These are phyloP conservation scores for Nephila pilipes DNA, from an alignment of 1,140 invertebrate genomes.

Conservation along the genomic window DNA sequence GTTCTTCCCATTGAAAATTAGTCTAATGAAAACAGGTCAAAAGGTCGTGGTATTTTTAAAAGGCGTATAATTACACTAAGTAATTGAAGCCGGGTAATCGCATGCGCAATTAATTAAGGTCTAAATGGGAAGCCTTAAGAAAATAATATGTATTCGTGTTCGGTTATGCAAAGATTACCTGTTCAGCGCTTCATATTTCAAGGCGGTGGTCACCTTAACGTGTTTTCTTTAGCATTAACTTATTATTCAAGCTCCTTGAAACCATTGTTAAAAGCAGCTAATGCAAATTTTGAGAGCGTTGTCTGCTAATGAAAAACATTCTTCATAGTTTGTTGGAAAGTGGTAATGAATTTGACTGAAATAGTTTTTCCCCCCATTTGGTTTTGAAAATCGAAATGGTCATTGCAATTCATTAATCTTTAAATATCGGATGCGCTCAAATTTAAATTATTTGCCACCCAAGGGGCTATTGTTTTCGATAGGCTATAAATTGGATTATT, in stretches of 20 bases:
- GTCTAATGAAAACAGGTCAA: not conserved
- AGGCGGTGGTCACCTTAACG: not conserved
- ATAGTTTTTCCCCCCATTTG: too few species aligned
- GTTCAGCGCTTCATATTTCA: not conserved
- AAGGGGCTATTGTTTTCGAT: too few species aligned
- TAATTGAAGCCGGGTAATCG: not conserved
- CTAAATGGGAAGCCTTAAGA: not conserved
- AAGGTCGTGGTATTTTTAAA: not conserved
- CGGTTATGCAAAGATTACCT: not conserved
- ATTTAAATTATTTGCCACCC: too few species aligned
- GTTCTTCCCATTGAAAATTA: not conserved
- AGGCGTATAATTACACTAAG: constrained; percentile 6
- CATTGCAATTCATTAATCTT: too few species aligned
- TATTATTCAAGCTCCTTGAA: not conserved
- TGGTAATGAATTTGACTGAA: too few species aligned
- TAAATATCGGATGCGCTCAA: too few species aligned
- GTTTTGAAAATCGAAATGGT: too few species aligned
- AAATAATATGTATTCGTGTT: not conserved
- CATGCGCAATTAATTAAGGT: not conserved
- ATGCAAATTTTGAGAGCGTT: not conserved
- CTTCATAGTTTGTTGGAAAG: too few species aligned
- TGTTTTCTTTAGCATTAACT: too few species aligned
- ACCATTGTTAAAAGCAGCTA: not conserved
- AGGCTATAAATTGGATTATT: too few species aligned
- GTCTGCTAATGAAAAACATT: not conserved